Evolutionary conservation across 2,113 vertebrate species (phyloP).

Genomic region (Etheostoma cragini): DNA sequence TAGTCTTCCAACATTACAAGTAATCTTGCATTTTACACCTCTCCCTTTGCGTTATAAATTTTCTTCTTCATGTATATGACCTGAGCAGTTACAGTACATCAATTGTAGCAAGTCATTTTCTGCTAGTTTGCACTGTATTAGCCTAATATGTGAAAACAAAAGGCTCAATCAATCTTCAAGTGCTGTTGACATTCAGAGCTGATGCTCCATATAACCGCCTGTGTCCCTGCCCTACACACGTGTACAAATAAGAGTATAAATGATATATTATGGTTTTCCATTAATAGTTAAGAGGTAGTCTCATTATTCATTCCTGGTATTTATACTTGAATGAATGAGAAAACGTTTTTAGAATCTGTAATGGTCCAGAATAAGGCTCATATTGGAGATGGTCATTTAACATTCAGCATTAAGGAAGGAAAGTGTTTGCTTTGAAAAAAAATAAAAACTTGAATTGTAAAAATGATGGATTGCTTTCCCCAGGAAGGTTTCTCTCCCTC

Average conservation of each 20-base stretch:
- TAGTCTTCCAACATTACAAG: slow-evolving; percentile 56
- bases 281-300: slow-evolving; percentile 28
- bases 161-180: slow-evolving; percentile 73
- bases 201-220: slow-evolving; percentile 37
- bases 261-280: neutral
- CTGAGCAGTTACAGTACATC: slow-evolving; percentile 63
- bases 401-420: slow-evolving; percentile 7
- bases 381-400: neutral
- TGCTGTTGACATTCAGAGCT: slow-evolving; percentile 63
- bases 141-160: slow-evolving; percentile 72
- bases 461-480: neutral
- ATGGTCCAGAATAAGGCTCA: slow-evolving; percentile 17
- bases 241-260: neutral
- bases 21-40: slow-evolving; percentile 60
- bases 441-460: no score
- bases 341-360: slow-evolving; percentile 31
- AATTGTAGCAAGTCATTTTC: slow-evolving; percentile 72
- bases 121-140: slow-evolving; percentile 65
- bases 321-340: slow-evolving; percentile 34
- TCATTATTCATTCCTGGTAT: slow-evolving; percentile 39
- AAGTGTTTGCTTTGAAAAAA: neutral
- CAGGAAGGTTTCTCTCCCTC: neutral
- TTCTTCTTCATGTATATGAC: slow-evolving; percentile 54
- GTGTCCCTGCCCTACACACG: neutral
- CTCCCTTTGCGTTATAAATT: slow-evolving; percentile 54